A percentile compares a stretch with the other conserved stretches of the same genome.
These are phyloP conservation scores for Oeneis ivallda DNA, from an alignment of 2,888 invertebrate genomes.

Conservation along the genomic window DNA sequence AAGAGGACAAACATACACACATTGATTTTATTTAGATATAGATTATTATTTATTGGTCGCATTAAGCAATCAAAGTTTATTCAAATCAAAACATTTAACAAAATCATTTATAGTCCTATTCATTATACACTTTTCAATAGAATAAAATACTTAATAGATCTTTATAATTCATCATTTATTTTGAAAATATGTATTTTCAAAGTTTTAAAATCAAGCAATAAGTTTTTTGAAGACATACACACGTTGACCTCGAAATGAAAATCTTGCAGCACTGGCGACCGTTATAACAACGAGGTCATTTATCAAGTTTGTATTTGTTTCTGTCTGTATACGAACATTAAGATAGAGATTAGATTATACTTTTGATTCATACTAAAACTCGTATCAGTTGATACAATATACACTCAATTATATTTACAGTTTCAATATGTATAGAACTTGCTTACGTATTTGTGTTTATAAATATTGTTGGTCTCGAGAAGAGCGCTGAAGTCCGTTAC, in stretches of 20 bases:
- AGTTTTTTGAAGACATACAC: constrained; percentile 65
- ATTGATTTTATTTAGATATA: too few species aligned
- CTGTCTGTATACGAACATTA: constrained; percentile 59
- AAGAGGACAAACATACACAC: too few species aligned
- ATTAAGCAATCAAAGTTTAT: constrained; percentile 52
- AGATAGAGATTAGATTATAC: constrained; percentile 54
- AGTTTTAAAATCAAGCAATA: constrained; percentile 64
- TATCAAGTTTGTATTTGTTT: constrained; percentile 76
- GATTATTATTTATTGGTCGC: constrained; percentile 9
- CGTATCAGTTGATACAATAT: constrained; percentile 40
- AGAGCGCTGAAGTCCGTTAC: constrained; percentile 22
- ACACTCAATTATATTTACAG: constrained; percentile 41
- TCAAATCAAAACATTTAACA: too few species aligned
- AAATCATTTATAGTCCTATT: constrained; percentile 8
- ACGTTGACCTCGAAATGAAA: constrained; percentile 76
- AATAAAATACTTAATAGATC: too few species aligned
- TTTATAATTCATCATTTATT: constrained; percentile 32
- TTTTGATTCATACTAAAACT: constrained; percentile 46
- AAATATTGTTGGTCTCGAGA: constrained; percentile 25
- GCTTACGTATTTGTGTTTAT: constrained; percentile 26
- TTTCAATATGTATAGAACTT: constrained; percentile 36
- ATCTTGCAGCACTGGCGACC: constrained; percentile 74
- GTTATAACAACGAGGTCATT: constrained; percentile 80
- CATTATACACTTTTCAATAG: constrained; percentile 12
- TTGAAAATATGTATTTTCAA: constrained; percentile 46